Evolutionary conservation across 2,113 vertebrate species (phyloP).

Genomic region (Lepisosteus oculatus): DNA sequence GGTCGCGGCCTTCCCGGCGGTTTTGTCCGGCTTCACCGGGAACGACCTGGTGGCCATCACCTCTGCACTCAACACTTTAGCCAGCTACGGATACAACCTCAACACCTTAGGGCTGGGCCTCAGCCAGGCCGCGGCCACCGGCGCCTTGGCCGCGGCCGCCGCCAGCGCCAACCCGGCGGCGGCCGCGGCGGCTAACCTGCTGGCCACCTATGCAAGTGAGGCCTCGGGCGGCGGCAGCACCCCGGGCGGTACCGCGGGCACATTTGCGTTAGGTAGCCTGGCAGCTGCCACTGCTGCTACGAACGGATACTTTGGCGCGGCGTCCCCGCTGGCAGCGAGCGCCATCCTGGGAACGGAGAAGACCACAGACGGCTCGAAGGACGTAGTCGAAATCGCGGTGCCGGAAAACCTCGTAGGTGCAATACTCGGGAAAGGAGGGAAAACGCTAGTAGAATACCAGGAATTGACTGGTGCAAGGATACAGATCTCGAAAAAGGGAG

Average conservation of each 20-base stretch:
- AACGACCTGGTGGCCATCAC: slow-evolving; percentile 86
- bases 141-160: slow-evolving; percentile 82
- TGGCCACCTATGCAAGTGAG: slow-evolving; percentile 85
- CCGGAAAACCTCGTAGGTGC: slow-evolving; percentile 86
- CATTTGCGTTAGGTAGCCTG: slow-evolving; percentile 84
- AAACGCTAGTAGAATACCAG: slow-evolving; percentile 85
- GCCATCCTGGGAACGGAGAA: slow-evolving; percentile 84
- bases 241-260: slow-evolving; percentile 77
- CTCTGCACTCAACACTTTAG: slow-evolving; percentile 85
- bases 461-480: slow-evolving; percentile 89
- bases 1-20: slow-evolving; percentile 80
- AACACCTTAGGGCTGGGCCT: slow-evolving; percentile 82
- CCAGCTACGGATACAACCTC: slow-evolving; percentile 87
- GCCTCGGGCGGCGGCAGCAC: slow-evolving; percentile 78
- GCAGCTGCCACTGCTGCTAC: slow-evolving; percentile 86
- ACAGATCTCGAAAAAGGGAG: slow-evolving; percentile 88
- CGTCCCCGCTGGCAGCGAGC: slow-evolving; percentile 82
- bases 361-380: slow-evolving; percentile 83
- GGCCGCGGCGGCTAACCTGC: slow-evolving; percentile 78
- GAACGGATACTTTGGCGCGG: slow-evolving; percentile 84
- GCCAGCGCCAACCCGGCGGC: slow-evolving; percentile 83
- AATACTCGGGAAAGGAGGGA: slow-evolving; percentile 86
- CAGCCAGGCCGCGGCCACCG: slow-evolving; percentile 81
- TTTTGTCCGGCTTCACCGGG: slow-evolving; percentile 82
- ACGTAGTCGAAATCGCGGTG: slow-evolving; percentile 86